A percentile compares a stretch with the other conserved stretches of the same genome.
Conservation (phyloP, 2,888 invertebrate genomes). For the Ethmia dodecea region DNA sequence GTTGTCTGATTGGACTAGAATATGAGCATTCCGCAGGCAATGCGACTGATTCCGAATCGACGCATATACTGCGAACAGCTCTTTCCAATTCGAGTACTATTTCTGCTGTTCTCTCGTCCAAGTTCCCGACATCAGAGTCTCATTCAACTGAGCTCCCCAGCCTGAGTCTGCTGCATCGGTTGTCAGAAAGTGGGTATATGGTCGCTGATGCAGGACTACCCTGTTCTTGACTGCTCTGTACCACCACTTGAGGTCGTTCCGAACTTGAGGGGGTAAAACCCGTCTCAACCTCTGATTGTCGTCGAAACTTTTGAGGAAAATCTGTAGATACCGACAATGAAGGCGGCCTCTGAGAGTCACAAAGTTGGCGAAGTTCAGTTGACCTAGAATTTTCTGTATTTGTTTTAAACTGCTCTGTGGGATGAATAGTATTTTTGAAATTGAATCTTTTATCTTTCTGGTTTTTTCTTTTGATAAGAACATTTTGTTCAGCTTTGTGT, state of each 20-base stretch:
- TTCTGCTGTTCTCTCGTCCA: slow-evolving; percentile 12
- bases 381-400: background rate
- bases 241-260: slow-evolving; percentile 17
- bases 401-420: slow-evolving; percentile 5
- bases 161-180: slow-evolving; percentile 17
- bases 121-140: slow-evolving; percentile 9
- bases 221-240: slow-evolving; percentile 6
- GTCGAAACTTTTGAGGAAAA: background rate
- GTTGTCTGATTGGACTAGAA: slow-evolving; percentile 19
- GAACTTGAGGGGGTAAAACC: slow-evolving; percentile 8
- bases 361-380: background rate
- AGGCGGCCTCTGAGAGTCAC: slow-evolving; percentile 1
- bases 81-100: slow-evolving; percentile 23
- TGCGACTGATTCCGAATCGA: slow-evolving; percentile 8
- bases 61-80: slow-evolving; percentile 19
- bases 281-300: slow-evolving; percentile 6
- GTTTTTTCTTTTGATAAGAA: background rate
- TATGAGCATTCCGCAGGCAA: slow-evolving; percentile 9
- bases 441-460: too few species aligned
- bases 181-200: slow-evolving; percentile 15
- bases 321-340: background rate
- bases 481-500: background rate
- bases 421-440: slow-evolving; percentile 5
- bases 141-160: slow-evolving; percentile 21
- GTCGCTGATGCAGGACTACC: slow-evolving; percentile 5